Evolutionary conservation across 1,140 invertebrate genomes (phyloP).

Genomic region (Caerostris darwini): DNA sequence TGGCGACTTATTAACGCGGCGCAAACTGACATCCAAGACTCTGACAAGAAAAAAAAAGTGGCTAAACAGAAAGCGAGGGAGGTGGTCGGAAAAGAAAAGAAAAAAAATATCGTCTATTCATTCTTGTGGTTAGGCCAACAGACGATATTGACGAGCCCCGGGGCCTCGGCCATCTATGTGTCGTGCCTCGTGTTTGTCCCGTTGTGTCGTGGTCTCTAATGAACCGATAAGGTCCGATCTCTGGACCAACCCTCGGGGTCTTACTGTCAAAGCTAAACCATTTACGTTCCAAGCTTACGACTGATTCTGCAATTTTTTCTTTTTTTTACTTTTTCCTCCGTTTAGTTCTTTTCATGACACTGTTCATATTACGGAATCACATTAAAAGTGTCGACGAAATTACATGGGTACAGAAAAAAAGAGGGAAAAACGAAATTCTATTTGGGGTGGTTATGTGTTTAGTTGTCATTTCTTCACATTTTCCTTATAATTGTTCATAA

Average conservation of each 20-base stretch:
- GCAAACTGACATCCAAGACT: background rate
- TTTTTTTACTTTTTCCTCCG: too few relatives aligned
- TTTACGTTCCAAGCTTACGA: background rate
- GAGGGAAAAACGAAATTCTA: too few relatives aligned
- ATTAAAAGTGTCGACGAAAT: too few relatives aligned
- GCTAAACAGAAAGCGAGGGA: background rate
- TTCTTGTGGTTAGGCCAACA: background rate
- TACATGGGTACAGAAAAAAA: too few relatives aligned
- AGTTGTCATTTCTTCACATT: too few relatives aligned
- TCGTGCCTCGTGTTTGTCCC: background rate
- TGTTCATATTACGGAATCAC: too few relatives aligned
- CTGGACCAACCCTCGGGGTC: background rate
- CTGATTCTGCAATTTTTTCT: background rate
- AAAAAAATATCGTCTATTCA: conserved; percentile 5
- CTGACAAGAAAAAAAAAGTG: background rate
- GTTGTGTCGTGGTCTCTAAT: conserved; percentile 25
- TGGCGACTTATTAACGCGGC: background rate
- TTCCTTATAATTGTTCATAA: too few relatives aligned
- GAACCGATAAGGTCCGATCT: conserved; percentile 39
- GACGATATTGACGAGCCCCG: background rate
- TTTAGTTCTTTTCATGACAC: too few relatives aligned
- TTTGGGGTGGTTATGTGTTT: too few relatives aligned
- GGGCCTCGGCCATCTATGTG: background rate
- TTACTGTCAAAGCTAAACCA: conserved; percentile 48
- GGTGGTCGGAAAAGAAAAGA: background rate